Evolutionary conservation across 2,797 vertebrate genomes (phyloP).

Genomic region (Sphaeramia orbicularis): DNA sequence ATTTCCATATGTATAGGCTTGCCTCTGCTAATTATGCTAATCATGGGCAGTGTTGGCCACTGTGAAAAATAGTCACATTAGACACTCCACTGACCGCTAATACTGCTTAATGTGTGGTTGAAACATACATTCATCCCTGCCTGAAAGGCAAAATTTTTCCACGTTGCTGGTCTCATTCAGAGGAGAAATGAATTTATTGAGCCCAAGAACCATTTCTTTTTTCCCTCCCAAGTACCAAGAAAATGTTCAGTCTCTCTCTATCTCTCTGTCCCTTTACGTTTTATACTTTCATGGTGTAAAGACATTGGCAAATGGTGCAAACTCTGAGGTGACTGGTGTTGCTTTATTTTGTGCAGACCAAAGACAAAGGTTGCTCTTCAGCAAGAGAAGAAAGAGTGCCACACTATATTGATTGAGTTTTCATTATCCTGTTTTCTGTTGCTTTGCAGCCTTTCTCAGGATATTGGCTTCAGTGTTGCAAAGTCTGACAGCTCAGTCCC

Average conservation of each 20-base stretch:
- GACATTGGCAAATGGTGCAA: constrained; percentile 75
- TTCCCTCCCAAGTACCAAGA: constrained; percentile 85
- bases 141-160: constrained; percentile 97
- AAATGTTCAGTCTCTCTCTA: constrained; percentile 77
- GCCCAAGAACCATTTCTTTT: constrained; percentile 87
- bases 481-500: constrained; percentile 34
- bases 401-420: constrained; percentile 68
- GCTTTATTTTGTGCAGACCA: constrained; percentile 73
- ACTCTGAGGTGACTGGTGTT: constrained; percentile 83
- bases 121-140: constrained; percentile 95
- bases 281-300: constrained; percentile 79
- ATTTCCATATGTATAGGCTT: constrained; percentile 98
- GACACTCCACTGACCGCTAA: constrained; percentile 97
- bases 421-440: constrained; percentile 60
- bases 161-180: constrained; percentile 97
- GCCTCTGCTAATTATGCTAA: constrained; percentile 99
- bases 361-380: constrained; percentile 76
- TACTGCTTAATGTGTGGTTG: constrained; percentile 97
- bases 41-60: constrained; percentile 95
- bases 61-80: constrained; percentile 98
- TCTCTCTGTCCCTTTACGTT: constrained; percentile 67
- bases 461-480: constrained; percentile 50
- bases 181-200: constrained; percentile 96
- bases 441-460: constrained; percentile 45
- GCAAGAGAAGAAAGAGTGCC: constrained; percentile 70